Evolutionary conservation across 2,888 invertebrate species (phyloP).

Genomic region (Apamea crenata): DNA sequence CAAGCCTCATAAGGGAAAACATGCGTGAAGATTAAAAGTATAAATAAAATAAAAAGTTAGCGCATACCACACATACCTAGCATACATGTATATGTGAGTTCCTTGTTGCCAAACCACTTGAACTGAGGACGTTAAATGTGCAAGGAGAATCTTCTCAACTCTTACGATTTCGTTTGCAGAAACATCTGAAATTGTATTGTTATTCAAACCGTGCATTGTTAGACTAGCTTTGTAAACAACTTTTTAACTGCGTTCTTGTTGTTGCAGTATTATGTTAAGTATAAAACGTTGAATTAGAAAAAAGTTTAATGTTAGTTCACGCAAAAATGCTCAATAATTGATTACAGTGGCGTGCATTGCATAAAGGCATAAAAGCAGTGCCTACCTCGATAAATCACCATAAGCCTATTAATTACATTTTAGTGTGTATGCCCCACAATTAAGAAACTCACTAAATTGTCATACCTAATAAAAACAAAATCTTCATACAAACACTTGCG

Average conservation of each 20-base stretch:
- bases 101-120: slow-evolving; percentile 53
- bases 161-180: slow-evolving; percentile 50
- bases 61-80: slow-evolving; percentile 43
- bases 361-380: too few relatives aligned
- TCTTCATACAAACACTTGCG: too few relatives aligned
- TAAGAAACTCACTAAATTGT: too few relatives aligned
- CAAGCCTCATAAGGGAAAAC: slow-evolving; percentile 36
- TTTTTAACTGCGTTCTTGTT: slow-evolving; percentile 44
- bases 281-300: neutral
- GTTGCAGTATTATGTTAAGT: neutral
- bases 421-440: too few relatives aligned
- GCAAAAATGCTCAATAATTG: neutral
- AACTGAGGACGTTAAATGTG: slow-evolving; percentile 28
- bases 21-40: slow-evolving; percentile 41
- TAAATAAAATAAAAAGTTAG: slow-evolving; percentile 57
- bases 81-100: slow-evolving; percentile 16
- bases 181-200: slow-evolving; percentile 45
- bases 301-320: neutral
- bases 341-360: too few relatives aligned
- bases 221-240: slow-evolving; percentile 31
- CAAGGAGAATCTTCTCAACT: slow-evolving; percentile 49
- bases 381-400: too few relatives aligned
- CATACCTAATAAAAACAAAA: too few relatives aligned
- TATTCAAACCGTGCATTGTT: slow-evolving; percentile 46
- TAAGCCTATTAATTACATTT: too few relatives aligned